Base-by-base conservation (phyloP, 2,113 vertebrate genomes). In the Channa argus region DNA sequence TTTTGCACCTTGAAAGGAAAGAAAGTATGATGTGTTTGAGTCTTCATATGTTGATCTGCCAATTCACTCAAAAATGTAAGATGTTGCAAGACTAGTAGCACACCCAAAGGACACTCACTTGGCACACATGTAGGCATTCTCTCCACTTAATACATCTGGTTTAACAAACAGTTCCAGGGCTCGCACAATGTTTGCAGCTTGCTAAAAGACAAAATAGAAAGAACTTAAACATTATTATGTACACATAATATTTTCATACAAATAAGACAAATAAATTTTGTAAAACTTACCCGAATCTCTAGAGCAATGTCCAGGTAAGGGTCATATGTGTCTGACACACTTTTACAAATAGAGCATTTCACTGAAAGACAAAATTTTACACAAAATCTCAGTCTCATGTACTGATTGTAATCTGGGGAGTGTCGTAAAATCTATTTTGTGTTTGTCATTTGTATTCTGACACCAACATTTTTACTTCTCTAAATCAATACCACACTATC, bases 61-160 rank as follows among this genome's bases (percentile, higher is more conserved):
- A 24, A 24, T 14, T 15, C 38, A 10, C 56, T n/a, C 10, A 9
- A 53, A 53, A 49, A 15, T 5, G 0, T 5, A n/a, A 14, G 45
- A 56, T 41, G 5, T 10, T 8, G 12, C 55, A 47, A 41, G 53
- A 72, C 6, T 14, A 52, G 6, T 5, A 3, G 6, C 51, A 24
- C 24, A 24, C 24, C 24, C 24, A 24, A 24, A 24, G 24, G 24
- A 24, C 24, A 93, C 97, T 95, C 88, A 98, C 98, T 92, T 96
- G 60, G 95, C 95, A 76, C 98, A 99, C 96, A 97, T 96, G 88
- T 99, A 99, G 64, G 97, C 96, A 0, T 99, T 98, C 74, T 98
- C 98, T 12, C 96, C 98, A 0, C 95, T 96, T 73, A 99, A 92
- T 56, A 95, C 80, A 4, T 99, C 98, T 0, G 97, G 94, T 72